phyloP scores from a whole-genome alignment of 2,797 vertebrate genomes.

The Enoplosus armatus region DNA sequence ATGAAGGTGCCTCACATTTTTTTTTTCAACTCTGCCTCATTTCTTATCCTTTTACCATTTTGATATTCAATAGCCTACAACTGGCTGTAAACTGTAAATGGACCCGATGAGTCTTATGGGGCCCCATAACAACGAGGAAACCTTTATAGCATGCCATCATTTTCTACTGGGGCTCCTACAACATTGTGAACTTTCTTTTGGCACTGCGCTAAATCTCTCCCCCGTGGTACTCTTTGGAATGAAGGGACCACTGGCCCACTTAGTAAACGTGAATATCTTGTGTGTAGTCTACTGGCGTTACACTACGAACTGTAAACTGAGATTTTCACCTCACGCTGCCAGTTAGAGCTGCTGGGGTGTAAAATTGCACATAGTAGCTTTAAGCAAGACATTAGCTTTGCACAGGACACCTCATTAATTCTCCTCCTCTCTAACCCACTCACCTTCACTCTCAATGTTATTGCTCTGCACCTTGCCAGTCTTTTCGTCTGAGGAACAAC shows the following conservation, averaged over 20 bases:
- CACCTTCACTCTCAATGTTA: conserved; percentile 18
- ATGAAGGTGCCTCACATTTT: conserved; percentile 18
- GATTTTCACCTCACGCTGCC: conserved; percentile 1
- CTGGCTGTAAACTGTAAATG: conserved; percentile 39
- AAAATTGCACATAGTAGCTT: conserved; percentile 24
- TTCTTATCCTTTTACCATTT: conserved; percentile 31
- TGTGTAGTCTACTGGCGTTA: background rate
- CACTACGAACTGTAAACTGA: background rate
- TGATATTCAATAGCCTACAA: background rate
- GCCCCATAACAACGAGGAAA: conserved; percentile 4
- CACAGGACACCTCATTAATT: conserved; percentile 38
- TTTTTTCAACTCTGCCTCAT: background rate
- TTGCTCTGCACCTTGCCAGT: conserved; percentile 1
- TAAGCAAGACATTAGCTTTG: conserved; percentile 28
- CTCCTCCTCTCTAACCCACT: background rate
- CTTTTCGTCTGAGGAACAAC: background rate
- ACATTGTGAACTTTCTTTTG: conserved; percentile 14
- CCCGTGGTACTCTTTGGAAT: background rate
- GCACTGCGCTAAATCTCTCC: background rate
- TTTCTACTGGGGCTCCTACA: background rate
- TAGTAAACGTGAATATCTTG: background rate
- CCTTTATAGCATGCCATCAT: background rate
- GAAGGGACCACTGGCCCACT: background rate
- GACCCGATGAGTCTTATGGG: conserved; percentile 18
- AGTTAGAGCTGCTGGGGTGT: conserved; percentile 6